phyloP scores from a whole-genome alignment of 2,888 invertebrate species.

The Caenorhabditis plicata region DNA sequence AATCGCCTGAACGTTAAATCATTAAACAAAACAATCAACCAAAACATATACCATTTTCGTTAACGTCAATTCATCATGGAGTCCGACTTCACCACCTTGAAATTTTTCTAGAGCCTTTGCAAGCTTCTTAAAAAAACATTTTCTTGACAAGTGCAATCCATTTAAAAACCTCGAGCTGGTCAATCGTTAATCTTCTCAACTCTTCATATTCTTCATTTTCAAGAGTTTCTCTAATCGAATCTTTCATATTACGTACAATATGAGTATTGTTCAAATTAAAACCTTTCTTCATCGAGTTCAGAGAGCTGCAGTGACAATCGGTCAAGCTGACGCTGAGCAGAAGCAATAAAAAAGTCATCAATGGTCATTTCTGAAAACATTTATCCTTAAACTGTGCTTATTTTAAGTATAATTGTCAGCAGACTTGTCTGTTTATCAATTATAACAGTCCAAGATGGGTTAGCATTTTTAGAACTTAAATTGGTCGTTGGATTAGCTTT shows the following conservation, averaged over 20 bases:
- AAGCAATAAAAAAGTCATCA: constrained; percentile 69
- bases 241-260: constrained; percentile 21
- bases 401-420: background rate
- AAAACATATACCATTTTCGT: no score
- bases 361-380: constrained; percentile 19
- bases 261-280: background rate
- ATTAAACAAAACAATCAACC: no score
- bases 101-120: constrained; percentile 68
- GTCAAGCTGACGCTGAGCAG: constrained; percentile 75
- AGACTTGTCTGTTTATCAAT: no score
- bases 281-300: constrained; percentile 77
- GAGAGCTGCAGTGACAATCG: constrained; percentile 75
- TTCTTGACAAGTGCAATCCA: no score
- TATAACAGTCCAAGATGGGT: no score
- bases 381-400: background rate
- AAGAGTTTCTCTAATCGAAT: constrained; percentile 75
- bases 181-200: constrained; percentile 75
- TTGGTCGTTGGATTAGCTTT: no score
- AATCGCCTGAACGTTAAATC: no score
- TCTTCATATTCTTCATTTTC: constrained; percentile 75
- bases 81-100: constrained; percentile 36
- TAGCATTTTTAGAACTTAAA: no score
- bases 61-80: constrained; percentile 37
- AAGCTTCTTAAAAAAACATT: constrained; percentile 72
- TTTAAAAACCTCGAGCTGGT: constrained; percentile 69